phyloP scores from a whole-genome alignment of 2,113 vertebrate genomes.

The Protobothrops flavoviridis region DNA sequence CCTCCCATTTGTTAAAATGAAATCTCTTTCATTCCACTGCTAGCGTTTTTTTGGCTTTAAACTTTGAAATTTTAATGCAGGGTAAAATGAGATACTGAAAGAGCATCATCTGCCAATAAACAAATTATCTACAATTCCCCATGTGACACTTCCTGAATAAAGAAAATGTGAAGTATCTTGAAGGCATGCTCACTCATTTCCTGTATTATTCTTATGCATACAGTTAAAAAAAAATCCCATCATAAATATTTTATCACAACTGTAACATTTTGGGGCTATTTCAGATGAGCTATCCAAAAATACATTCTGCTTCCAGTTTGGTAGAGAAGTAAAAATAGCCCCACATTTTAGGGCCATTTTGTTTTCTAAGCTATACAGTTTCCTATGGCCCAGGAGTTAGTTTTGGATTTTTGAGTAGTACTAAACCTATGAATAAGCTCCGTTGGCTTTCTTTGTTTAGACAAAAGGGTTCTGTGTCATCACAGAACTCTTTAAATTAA shows the following conservation, averaged over 20 bases:
- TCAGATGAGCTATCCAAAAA: conserved; percentile 32
- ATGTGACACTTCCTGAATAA: conserved; percentile 50
- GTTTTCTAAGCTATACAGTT: conserved; percentile 50
- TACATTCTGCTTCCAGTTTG: neutral
- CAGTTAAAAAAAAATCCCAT: conserved; percentile 36
- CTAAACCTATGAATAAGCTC: neutral
- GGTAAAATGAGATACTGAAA: conserved; percentile 47
- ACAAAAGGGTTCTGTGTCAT: neutral
- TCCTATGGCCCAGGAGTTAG: neutral
- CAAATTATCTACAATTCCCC: conserved; percentile 60
- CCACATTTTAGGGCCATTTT: conserved; percentile 42
- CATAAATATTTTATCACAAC: conserved; percentile 41
- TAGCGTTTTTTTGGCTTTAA: conserved; percentile 58
- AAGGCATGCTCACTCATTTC: conserved; percentile 21
- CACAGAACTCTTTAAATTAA: neutral
- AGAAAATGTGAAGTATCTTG: conserved; percentile 47
- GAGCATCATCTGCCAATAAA: conserved; percentile 63
- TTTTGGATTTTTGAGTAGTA: neutral
- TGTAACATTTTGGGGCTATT: conserved; percentile 18
- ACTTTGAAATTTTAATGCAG: conserved; percentile 48
- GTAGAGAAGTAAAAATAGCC: conserved; percentile 22
- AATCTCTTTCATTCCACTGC: conserved; percentile 63
- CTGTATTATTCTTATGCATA: conserved; percentile 48
- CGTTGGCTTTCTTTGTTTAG: neutral
- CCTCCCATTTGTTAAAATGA: conserved; percentile 69